These are phyloP conservation scores for Sebastes aleutianus DNA, from an alignment of 2,797 vertebrate species.

Conservation along the genomic window DNA sequence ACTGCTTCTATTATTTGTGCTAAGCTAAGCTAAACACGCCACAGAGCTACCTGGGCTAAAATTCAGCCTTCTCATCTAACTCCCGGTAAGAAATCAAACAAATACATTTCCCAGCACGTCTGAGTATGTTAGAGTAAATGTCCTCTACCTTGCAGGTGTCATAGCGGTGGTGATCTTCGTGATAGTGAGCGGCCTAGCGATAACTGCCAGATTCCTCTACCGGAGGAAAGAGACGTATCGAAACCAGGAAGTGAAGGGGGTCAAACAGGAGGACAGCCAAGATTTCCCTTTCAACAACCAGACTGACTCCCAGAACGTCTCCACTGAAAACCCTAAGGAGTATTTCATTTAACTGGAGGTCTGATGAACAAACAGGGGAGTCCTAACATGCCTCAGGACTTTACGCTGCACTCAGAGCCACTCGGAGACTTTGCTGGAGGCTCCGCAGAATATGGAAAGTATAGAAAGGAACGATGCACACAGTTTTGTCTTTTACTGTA, in stretches of 20 bases:
- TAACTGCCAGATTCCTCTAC: constrained; percentile 86
- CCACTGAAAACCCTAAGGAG: constrained; percentile 90
- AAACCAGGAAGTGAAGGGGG: constrained; percentile 85
- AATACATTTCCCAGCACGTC: not conserved
- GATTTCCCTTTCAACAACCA: constrained; percentile 88
- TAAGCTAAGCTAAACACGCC: no score
- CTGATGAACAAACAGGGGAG: not conserved
- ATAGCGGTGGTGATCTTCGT: constrained; percentile 93
- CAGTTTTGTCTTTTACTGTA: constrained; percentile 37
- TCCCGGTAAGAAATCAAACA: not conserved
- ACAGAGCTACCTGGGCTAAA: no score
- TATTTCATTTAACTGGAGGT: constrained; percentile 88
- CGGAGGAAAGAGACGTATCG: constrained; percentile 87
- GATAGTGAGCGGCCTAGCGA: constrained; percentile 83
- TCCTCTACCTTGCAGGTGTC: constrained; percentile 80
- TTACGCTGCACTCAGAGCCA: not conserved
- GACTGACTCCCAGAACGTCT: constrained; percentile 82
- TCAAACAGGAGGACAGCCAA: constrained; percentile 85
- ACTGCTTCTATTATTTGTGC: not conserved
- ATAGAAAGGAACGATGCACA: constrained; percentile 8
- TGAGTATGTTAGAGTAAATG: not conserved
- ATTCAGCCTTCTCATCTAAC: not conserved
- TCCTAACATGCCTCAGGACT: constrained; percentile 53
- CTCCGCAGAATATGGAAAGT: constrained; percentile 15
- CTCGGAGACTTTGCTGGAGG: not conserved